Conservation (phyloP, 2,888 invertebrate genomes). For the Pelosia muscerda region DNA sequence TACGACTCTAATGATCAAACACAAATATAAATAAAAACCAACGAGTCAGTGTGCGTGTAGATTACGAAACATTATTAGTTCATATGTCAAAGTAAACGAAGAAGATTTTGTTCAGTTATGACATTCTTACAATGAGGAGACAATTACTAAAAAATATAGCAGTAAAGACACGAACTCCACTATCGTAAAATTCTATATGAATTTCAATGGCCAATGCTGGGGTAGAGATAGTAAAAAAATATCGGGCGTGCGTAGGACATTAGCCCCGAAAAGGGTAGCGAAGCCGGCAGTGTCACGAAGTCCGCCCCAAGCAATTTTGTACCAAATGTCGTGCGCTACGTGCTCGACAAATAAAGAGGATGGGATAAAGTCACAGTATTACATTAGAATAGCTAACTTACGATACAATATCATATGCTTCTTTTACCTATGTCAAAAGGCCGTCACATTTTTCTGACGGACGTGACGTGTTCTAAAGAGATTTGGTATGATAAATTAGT, state of each 20-base stretch:
- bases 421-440: constrained; percentile 49
- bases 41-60: too few relatives aligned
- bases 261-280: constrained; percentile 75
- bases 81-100: not conserved
- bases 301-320: constrained; percentile 84
- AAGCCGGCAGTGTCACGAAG: constrained; percentile 76
- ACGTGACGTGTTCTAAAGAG: constrained; percentile 49
- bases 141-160: constrained; percentile 15
- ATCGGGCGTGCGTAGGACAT: constrained; percentile 76
- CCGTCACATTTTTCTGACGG: constrained; percentile 51
- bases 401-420: constrained; percentile 57
- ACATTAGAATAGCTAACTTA: constrained; percentile 73
- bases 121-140: not conserved
- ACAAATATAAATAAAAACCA: too few relatives aligned
- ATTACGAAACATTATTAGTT: not conserved
- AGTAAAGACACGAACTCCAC: constrained; percentile 39
- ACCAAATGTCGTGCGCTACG: constrained; percentile 84
- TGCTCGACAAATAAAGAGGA: constrained; percentile 84
- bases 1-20: too few relatives aligned
- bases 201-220: constrained; percentile 69
- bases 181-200: constrained; percentile 61
- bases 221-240: constrained; percentile 70
- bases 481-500: constrained; percentile 49
- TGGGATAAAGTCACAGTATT: constrained; percentile 73
- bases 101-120: not conserved